phyloP scores from a whole-genome alignment of 1,140 invertebrate genomes.

The Cydia strobilella region DNA sequence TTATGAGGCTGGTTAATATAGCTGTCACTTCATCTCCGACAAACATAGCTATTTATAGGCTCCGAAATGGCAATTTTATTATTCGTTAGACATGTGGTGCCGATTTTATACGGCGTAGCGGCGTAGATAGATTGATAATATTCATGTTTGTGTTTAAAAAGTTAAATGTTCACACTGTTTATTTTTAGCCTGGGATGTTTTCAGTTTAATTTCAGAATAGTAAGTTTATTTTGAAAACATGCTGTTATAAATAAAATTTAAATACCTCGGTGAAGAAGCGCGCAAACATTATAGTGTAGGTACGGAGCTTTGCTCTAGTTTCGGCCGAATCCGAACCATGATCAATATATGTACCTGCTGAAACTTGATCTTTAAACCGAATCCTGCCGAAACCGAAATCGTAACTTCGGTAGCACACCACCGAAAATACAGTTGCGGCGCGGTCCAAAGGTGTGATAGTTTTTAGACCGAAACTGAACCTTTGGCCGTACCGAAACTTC shows the following conservation, averaged over 20 bases:
- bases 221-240: not conserved
- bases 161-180: slow-evolving; percentile 12
- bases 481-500: too few relatives aligned
- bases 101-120: not conserved
- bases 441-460: too few relatives aligned
- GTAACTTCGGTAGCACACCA: too few relatives aligned
- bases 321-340: too few relatives aligned
- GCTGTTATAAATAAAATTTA: slow-evolving; percentile 3
- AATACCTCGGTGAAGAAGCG: not conserved
- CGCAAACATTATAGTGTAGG: too few relatives aligned
- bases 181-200: not conserved
- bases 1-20: not conserved
- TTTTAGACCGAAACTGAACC: too few relatives aligned
- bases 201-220: not conserved
- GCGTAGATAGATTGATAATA: slow-evolving; percentile 15
- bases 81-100: slow-evolving; percentile 14
- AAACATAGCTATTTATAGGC: slow-evolving; percentile 21
- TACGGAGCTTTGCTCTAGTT: too few relatives aligned
- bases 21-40: slow-evolving; percentile 25
- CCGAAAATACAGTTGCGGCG: too few relatives aligned
- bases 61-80: slow-evolving; percentile 24
- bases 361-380: too few relatives aligned
- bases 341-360: too few relatives aligned
- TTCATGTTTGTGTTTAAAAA: slow-evolving; percentile 19
- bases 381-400: too few relatives aligned